Conservation (phyloP, 2,113 vertebrate genomes). For the Brachionichthys hirsutus region DNA sequence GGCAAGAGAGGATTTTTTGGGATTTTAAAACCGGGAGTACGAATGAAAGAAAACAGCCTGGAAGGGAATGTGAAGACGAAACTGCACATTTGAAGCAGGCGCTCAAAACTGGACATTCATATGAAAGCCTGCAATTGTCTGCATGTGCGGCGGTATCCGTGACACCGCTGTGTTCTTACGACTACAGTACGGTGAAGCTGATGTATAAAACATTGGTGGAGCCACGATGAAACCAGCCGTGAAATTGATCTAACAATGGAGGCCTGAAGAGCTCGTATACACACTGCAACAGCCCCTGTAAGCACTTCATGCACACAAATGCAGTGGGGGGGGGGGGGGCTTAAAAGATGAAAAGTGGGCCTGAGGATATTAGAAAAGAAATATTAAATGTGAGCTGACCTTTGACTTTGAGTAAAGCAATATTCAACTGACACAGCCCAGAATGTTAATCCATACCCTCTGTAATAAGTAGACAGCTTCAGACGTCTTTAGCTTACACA, state of each 20-base stretch:
- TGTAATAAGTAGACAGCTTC: slow-evolving; percentile 39
- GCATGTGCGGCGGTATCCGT: not conserved
- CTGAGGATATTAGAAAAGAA: slow-evolving; percentile 64
- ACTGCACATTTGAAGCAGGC: too few relatives aligned
- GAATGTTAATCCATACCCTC: slow-evolving; percentile 56
- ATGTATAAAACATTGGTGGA: slow-evolving; percentile 29
- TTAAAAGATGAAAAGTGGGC: slow-evolving; percentile 55
- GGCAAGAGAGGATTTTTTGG: not conserved
- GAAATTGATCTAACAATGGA: slow-evolving; percentile 65
- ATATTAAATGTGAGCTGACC: slow-evolving; percentile 66
- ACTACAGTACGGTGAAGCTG: not conserved
- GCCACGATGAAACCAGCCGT: slow-evolving; percentile 56
- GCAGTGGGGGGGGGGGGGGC: slow-evolving; percentile 11
- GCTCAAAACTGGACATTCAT: too few relatives aligned
- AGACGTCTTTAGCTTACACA: slow-evolving; percentile 39
- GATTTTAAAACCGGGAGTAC: slow-evolving; percentile 6
- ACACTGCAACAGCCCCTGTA: slow-evolving; percentile 1
- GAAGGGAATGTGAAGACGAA: not conserved
- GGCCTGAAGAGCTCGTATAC: slow-evolving; percentile 38
- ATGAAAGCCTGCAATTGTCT: not conserved
- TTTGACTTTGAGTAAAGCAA: slow-evolving; percentile 47
- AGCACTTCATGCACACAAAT: slow-evolving; percentile 1
- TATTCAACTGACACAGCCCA: slow-evolving; percentile 43
- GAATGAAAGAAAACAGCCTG: slow-evolving; percentile 1
- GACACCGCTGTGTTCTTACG: slow-evolving; percentile 5